phyloP scores from a whole-genome alignment of 2,113 vertebrate genomes.

The Pedionomus torquatus region DNA sequence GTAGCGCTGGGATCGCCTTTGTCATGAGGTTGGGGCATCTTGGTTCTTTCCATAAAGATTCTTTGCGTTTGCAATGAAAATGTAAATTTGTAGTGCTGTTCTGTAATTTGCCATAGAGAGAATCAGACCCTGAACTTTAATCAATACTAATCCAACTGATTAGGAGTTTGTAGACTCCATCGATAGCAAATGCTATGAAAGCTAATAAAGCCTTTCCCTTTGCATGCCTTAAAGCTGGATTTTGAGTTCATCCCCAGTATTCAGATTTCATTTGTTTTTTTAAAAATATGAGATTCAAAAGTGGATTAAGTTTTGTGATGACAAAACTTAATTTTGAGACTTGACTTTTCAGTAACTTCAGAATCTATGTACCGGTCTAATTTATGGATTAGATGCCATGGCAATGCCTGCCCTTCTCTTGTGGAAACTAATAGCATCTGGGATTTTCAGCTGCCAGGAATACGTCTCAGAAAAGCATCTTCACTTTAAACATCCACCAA shows the following conservation, averaged over 20 bases:
- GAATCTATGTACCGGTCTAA: not conserved
- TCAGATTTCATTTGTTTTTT: not conserved
- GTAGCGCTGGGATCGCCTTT: not conserved
- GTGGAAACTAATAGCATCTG: not conserved
- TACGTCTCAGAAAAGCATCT: not conserved
- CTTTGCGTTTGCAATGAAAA: not conserved
- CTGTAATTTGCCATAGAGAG: not conserved
- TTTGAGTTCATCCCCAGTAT: not conserved
- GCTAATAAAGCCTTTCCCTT: not conserved
- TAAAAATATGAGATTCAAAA: not conserved
- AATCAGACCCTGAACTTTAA: not conserved
- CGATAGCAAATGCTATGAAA: not conserved
- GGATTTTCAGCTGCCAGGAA: not conserved
- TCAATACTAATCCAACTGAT: not conserved
- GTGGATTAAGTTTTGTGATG: not conserved
- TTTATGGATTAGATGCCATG: not conserved
- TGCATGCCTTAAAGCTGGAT: not conserved
- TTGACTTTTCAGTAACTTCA: not conserved
- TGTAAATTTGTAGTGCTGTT: not conserved
- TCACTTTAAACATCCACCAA: slow-evolving; percentile 1
- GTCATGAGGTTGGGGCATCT: not conserved
- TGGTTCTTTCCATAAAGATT: not conserved
- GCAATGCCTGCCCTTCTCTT: not conserved
- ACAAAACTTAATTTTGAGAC: not conserved
- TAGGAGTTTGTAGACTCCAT: not conserved